A percentile compares a stretch with the other conserved stretches of the same genome.
Conservation (phyloP, 2,113 vertebrate genomes). For the Atrichornis clamosus region DNA sequence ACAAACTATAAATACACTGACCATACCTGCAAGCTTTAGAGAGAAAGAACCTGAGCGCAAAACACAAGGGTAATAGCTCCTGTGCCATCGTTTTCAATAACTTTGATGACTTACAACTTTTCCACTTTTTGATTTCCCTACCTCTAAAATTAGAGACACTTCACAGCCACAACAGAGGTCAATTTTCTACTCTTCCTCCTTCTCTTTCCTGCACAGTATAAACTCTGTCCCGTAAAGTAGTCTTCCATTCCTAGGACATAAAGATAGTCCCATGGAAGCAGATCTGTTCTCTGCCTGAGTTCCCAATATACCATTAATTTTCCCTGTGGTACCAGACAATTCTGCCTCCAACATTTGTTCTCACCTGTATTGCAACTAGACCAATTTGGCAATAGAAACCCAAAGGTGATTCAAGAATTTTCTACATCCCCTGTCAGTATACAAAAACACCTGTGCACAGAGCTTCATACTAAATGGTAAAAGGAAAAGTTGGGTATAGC, state of each 20-base stretch:
- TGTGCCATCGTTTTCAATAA: not conserved
- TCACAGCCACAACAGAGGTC: not conserved
- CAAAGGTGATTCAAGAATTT: not conserved
- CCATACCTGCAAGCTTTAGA: not conserved
- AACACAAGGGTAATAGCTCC: not conserved
- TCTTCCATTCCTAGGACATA: not conserved
- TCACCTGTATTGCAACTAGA: not conserved
- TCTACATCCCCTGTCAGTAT: not conserved
- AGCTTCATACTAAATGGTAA: not conserved
- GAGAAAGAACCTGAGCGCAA: not conserved
- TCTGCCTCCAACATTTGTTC: not conserved
- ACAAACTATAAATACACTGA: not conserved
- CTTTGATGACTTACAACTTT: not conserved
- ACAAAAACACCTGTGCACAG: not conserved
- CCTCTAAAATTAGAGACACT: not conserved
- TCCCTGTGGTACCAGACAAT: not conserved
- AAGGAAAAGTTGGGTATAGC: not conserved
- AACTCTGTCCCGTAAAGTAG: not conserved
- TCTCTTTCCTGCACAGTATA: rapidly evolving
- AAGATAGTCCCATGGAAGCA: not conserved
- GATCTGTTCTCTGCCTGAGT: not conserved
- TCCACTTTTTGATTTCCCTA: not conserved
- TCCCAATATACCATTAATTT: not conserved
- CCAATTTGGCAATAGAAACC: not conserved
- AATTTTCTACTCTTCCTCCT: not conserved